A percentile compares a stretch with the other conserved stretches of the same genome.
These are phyloP conservation scores for Pelagia noctiluca DNA, from an alignment of 30 jellyfish, hydroid and myxozoan genomes.

Conservation along the genomic window DNA sequence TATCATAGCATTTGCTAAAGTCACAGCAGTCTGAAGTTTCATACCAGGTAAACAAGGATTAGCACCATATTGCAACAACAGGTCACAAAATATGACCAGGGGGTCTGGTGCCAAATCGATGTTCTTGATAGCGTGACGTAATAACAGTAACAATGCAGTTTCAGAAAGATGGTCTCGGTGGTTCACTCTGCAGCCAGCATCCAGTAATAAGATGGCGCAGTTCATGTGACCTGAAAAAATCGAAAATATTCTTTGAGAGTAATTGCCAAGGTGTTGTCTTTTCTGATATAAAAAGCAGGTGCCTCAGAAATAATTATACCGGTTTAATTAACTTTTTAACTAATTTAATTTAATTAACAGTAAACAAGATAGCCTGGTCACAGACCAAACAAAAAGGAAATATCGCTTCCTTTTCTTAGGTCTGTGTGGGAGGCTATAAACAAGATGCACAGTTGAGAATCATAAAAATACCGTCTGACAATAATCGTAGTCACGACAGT, in stretches of 20 bases:
- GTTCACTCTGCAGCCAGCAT: constrained; percentile 70
- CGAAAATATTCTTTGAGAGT: too few relatives aligned
- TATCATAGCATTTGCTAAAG: constrained; percentile 39
- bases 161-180: constrained; percentile 57
- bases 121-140: constrained; percentile 52
- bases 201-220: constrained; percentile 69
- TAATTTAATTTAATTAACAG: too few relatives aligned
- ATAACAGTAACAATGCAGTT: constrained; percentile 62
- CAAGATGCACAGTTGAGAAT: too few relatives aligned
- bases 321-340: too few relatives aligned
- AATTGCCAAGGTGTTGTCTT: too few relatives aligned
- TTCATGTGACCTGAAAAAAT: constrained; percentile 58
- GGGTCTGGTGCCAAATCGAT: constrained; percentile 32
- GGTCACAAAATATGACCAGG: constrained; percentile 53
- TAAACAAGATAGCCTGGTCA: too few relatives aligned
- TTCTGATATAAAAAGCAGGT: too few relatives aligned
- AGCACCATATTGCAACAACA: constrained; percentile 80
- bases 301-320: too few relatives aligned
- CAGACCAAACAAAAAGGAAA: too few relatives aligned
- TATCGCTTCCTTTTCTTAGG: too few relatives aligned
- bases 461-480: neutral
- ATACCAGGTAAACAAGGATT: constrained; percentile 28
- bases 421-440: too few relatives aligned
- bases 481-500: neutral
- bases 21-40: constrained; percentile 71